Evolutionary conservation across 2,113 vertebrate species (phyloP), one percentile per base, ranked within the genome.

Genomic region (Mus pahari): DNA sequence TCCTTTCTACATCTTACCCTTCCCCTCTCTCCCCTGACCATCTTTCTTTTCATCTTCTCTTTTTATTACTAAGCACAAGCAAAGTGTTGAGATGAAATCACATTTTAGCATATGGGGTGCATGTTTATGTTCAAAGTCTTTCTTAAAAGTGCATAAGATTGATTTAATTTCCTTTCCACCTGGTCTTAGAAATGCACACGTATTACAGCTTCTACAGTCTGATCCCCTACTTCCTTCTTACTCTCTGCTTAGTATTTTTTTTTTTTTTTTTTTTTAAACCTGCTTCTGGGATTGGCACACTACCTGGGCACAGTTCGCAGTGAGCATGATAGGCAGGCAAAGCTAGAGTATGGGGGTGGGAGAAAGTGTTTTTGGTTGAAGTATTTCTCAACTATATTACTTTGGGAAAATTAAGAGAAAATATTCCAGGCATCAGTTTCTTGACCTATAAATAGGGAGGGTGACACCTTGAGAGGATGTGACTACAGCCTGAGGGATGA

Each of bases 161-260:
- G 45, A 28, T 88, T 90, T 50, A 75, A 70, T 94, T 82, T 68
- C 42, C 70, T 94, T 48, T 96, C 42, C 36, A 42, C 68, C 66
- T 86, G 91, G 58, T 50, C 13, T 2, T 16, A 17, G 26, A 24
- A 70, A 28, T 6, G 8, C 55, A 33, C 50, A 24, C 31, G 42
- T 8, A 19, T 20, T 9, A 50, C 71, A 66, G 28, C 22, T 19
- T 36, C 87, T 42, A 19, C 58, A 48, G 0, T 74, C 79, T 78
- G 73, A 82, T n/a, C 31, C 48, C 39, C n/a, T 48, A 28, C 77
- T 24, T 33, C 28, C 22, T 48, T 45, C 1, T 24, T 13, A n/a
- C 33, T 36, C 1, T 48, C 36, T 24, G 22, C 5, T 24, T 5
- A 36, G 60, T 55, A 58, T 14, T 4, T 4, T 58, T 16, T 14